Conservation (phyloP, 2,888 invertebrate genomes). For the Leistus spinibarbis region DNA sequence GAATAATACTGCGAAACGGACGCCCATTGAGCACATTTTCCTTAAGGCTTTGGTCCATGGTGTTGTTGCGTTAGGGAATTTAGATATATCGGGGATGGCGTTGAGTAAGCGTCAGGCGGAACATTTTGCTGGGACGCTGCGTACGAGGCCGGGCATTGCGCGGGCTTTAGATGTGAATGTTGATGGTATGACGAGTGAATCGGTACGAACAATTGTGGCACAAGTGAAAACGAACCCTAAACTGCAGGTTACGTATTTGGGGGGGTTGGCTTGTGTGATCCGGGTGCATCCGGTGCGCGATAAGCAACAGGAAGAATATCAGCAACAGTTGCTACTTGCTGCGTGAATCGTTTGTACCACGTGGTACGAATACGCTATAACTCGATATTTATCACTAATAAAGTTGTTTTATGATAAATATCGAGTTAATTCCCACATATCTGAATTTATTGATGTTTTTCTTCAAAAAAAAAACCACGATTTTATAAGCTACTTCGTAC, state of each 20-base stretch:
- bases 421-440: not conserved
- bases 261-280: constrained; percentile 26
- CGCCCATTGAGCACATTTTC: constrained; percentile 55
- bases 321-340: constrained; percentile 14
- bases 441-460: not conserved
- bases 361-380: not conserved
- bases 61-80: constrained; percentile 3
- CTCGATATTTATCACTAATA: not conserved
- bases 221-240: constrained; percentile 23
- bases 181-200: constrained; percentile 28
- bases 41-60: constrained; percentile 49
- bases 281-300: constrained; percentile 26
- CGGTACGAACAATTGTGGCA: constrained; percentile 24
- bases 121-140: constrained; percentile 17
- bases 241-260: constrained; percentile 27
- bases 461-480: not conserved
- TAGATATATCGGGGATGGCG: constrained; percentile 20
- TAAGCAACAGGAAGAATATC: constrained; percentile 14
- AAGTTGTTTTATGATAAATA: not conserved
- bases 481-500: not conserved
- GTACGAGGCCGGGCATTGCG: not conserved
- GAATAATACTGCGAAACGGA: constrained; percentile 52
- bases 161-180: constrained; percentile 22
- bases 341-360: constrained; percentile 2
- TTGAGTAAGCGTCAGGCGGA: constrained; percentile 23